Percentiles rank a stretch among this genome's conserved stretches.
Conservation (phyloP, 2,113 vertebrate species). For the Hemibagrus wyckioides region DNA sequence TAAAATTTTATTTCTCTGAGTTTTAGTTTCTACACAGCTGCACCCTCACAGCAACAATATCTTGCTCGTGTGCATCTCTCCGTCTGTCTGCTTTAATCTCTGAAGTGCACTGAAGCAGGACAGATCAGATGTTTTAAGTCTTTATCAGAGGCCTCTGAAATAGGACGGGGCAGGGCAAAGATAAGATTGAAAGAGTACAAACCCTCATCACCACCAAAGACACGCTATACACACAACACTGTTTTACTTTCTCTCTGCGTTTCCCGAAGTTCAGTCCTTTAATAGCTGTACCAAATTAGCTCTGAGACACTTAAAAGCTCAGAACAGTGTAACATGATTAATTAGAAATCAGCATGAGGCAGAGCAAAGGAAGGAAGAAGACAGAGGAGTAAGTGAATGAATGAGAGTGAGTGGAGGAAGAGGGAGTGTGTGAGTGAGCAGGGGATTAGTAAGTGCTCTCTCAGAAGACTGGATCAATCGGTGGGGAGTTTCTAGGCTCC, state of each 20-base stretch:
- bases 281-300: constrained; percentile 29
- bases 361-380: constrained; percentile 1
- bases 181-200: constrained; percentile 35
- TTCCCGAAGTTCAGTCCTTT: constrained; percentile 25
- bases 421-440: constrained; percentile 7
- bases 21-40: neutral
- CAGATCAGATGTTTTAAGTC: constrained; percentile 22
- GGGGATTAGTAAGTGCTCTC: neutral
- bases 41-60: neutral
- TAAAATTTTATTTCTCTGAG: neutral
- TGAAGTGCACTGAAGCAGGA: neutral
- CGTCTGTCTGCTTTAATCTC: constrained; percentile 32
- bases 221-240: neutral
- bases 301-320: constrained; percentile 27
- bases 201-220: neutral
- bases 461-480: neutral
- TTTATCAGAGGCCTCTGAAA: constrained; percentile 28
- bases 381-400: neutral
- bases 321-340: constrained; percentile 29
- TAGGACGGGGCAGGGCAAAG: constrained; percentile 16
- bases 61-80: neutral
- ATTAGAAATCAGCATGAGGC: constrained; percentile 39
- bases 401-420: neutral
- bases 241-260: neutral
- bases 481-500: neutral